Evolutionary conservation across 1,140 invertebrate genomes (phyloP), one percentile per base, ranked within the genome.

Genomic region (Oryzaephilus surinamensis): DNA sequence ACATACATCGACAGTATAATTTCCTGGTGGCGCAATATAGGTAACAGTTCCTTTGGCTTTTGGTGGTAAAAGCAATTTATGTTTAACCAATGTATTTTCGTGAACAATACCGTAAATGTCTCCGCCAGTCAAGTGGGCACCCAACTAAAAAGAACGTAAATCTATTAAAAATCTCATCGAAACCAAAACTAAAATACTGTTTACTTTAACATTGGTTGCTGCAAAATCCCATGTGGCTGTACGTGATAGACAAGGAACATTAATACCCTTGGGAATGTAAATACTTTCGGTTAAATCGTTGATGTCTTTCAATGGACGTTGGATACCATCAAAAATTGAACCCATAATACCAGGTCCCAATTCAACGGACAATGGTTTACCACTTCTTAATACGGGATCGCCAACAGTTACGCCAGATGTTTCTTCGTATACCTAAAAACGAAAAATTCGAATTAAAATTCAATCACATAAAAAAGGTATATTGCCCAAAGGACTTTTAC

Each of bases 361-460:
- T 63, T 99, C 96, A 11, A 99, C 96, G 1, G 93, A 97, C 3
- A 99, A 64, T 0, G 96, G 96, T 64, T 99, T 99, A 13, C 96
- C 96, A 2, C 96, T 99, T 57, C 96, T 74, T 37, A 99, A 68
- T 2, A 99, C 96, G 11, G 97, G 97, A 71, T 99, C 97, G 20
- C 97, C 97, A 5, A 99, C 96, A 19, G 97, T 99, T 2, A 99
- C 95, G 60, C 96, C 96, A 33, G 95, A 98, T 29, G 97, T 99
- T 66, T 99, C 97, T 70, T 99, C 97, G 59, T 99, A 99, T 38
- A 98, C n/a, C n/a, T n/a, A n/a, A n/a, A n/a, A n/a, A n/a, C n/a
- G n/a, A n/a, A n/a, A n/a, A n/a, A n/a, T n/a, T n/a, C n/a, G n/a
- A 94, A 77, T 86, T 55, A 10, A 39, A 26, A 19, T n/a, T 6